Evolutionary conservation across 2,797 vertebrate species (phyloP).

Genomic region (Artibeus jamaicensis): DNA sequence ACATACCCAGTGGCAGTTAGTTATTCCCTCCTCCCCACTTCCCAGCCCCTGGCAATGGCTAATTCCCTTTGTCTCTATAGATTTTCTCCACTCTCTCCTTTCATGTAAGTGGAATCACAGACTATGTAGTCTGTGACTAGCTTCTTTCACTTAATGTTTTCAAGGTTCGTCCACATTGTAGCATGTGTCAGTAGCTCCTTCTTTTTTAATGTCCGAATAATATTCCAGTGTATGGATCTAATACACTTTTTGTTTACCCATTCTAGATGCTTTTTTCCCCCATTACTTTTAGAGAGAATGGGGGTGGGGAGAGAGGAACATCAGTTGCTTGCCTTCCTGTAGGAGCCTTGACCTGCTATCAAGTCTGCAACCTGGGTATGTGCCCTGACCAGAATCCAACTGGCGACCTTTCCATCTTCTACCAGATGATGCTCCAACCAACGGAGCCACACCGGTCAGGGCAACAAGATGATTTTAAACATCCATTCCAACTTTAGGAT

Average conservation of each 20-base stretch:
- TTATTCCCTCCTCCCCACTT: background rate
- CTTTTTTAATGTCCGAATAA: background rate
- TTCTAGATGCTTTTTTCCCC: background rate
- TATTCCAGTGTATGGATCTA: background rate
- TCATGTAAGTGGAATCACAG: background rate
- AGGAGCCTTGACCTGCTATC: background rate
- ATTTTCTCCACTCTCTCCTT: background rate
- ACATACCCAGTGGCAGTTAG: background rate
- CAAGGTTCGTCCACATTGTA: background rate
- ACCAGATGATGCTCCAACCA: background rate
- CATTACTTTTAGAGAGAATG: background rate
- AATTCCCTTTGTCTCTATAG: background rate
- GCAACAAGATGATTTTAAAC: background rate
- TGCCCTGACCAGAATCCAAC: background rate
- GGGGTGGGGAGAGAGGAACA: background rate
- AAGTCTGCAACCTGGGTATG: background rate
- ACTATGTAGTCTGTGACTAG: background rate
- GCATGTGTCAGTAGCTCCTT: fast-evolving
- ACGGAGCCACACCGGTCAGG: background rate
- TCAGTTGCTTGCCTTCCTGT: background rate
- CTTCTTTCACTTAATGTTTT: background rate
- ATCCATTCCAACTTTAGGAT: background rate
- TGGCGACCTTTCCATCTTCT: background rate
- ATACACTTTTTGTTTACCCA: background rate
- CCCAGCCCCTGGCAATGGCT: background rate